phyloP scores from a whole-genome alignment of 2,113 vertebrate genomes.

The Muntiacus muntjak region DNA sequence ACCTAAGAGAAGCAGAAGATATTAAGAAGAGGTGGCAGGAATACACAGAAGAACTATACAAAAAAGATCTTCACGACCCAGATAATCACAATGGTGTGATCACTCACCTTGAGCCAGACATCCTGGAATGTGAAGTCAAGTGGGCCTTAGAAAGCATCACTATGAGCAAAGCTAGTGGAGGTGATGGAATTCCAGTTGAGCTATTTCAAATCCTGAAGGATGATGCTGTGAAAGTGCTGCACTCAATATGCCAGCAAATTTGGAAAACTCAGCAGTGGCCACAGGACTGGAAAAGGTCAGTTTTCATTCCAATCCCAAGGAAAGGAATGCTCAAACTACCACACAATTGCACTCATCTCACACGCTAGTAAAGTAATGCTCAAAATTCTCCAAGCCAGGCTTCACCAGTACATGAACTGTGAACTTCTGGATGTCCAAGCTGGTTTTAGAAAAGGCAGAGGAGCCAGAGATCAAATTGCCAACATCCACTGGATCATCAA shows the following conservation, averaged over 20 bases:
- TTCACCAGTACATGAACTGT: neutral
- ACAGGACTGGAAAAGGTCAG: neutral
- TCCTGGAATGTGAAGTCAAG: neutral
- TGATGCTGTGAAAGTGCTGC: neutral
- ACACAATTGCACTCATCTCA: neutral
- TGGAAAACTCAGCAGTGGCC: neutral
- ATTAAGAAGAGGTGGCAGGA: neutral
- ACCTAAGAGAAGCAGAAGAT: neutral
- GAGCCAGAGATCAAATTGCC: neutral
- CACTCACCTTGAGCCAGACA: neutral
- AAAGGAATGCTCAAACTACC: neutral
- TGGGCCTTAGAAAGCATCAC: neutral
- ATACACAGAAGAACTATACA: neutral
- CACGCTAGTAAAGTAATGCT: neutral
- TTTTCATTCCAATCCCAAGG: neutral
- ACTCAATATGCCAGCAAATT: neutral
- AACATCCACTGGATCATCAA: neutral
- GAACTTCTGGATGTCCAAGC: neutral
- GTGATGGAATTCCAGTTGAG: neutral
- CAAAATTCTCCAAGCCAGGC: neutral
- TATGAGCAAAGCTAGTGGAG: neutral
- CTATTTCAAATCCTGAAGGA: neutral
- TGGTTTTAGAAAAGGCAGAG: neutral
- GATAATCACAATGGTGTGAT: neutral
- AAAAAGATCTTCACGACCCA: neutral